Evolutionary conservation across 1,140 invertebrate species (phyloP).

Genomic region (Brachionus manjavacas): DNA sequence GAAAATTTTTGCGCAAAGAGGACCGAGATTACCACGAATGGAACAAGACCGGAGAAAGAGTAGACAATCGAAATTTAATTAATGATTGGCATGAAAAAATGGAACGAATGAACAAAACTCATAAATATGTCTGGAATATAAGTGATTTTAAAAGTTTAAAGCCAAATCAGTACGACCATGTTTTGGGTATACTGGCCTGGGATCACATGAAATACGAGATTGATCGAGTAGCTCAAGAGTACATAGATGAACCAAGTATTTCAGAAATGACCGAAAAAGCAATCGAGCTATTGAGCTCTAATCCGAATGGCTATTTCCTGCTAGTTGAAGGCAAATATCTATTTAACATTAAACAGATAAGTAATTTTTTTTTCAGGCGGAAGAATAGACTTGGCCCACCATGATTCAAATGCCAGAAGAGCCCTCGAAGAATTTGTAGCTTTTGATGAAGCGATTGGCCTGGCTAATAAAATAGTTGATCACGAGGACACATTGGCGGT

Average conservation of each 20-base stretch:
- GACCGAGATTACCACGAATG: background rate
- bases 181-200: conserved; percentile 56
- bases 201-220: conserved; percentile 72
- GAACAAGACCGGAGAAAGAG: conserved; percentile 9
- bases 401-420: conserved; percentile 70
- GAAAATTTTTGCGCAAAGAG: conserved; percentile 7
- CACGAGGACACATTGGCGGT: conserved; percentile 72
- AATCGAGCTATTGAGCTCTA: conserved; percentile 72
- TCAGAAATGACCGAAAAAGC: conserved; percentile 80
- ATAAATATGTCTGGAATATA: conserved; percentile 23
- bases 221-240: conserved; percentile 58
- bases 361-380: conserved; percentile 59
- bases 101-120: conserved; percentile 17
- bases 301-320: conserved; percentile 76
- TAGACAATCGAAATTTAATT: conserved; percentile 34
- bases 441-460: conserved; percentile 66
- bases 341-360: background rate
- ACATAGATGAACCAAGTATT: conserved; percentile 62
- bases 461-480: background rate
- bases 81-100: conserved; percentile 37
- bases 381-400: conserved; percentile 78
- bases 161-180: conserved; percentile 33
- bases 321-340: conserved; percentile 72
- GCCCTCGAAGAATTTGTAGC: conserved; percentile 73
- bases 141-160: conserved; percentile 11